Conservation (phyloP, 2,888 invertebrate genomes). For the Cylloceria caligata region DNA sequence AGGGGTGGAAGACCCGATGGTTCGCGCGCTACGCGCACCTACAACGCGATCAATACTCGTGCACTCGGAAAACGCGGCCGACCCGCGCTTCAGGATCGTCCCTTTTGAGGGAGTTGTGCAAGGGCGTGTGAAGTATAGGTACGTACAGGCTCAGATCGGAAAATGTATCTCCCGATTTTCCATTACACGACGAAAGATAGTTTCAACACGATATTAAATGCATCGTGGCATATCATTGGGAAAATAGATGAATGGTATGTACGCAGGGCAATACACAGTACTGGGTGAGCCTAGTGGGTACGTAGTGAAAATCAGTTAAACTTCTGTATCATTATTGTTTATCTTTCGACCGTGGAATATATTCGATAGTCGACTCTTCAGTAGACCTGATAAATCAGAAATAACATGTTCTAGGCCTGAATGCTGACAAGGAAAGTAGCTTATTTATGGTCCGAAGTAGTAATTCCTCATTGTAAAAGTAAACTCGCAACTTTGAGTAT, state of each 20-base stretch:
- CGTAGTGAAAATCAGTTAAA: constrained; percentile 49
- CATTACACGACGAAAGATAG: constrained; percentile 44
- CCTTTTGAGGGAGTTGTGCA: constrained; percentile 48
- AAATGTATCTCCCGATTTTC: constrained; percentile 50
- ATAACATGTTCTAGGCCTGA: background rate
- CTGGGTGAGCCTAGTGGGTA: background rate
- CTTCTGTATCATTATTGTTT: constrained; percentile 45
- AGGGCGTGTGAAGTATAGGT: constrained; percentile 18
- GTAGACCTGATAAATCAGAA: background rate
- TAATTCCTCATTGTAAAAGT: background rate
- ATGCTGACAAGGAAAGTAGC: background rate
- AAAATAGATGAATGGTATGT: constrained; percentile 31
- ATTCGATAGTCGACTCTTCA: constrained; percentile 3
- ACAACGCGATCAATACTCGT: constrained; percentile 80
- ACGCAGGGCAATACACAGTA: background rate
- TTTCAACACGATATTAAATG: constrained; percentile 53
- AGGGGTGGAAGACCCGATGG: constrained; percentile 38
- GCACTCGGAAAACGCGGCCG: constrained; percentile 73
- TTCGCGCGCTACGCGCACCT: constrained; percentile 38
- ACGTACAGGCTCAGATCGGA: constrained; percentile 20
- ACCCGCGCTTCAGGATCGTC: constrained; percentile 62
- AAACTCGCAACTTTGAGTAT: background rate
- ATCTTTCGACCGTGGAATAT: constrained; percentile 29
- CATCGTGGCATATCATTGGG: constrained; percentile 30
- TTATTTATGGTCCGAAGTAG: background rate